A percentile compares a stretch with the other conserved stretches of the same genome.
Evolutionary conservation across 2,113 vertebrate genomes (phyloP).

Genomic region (Mungos mungo): DNA sequence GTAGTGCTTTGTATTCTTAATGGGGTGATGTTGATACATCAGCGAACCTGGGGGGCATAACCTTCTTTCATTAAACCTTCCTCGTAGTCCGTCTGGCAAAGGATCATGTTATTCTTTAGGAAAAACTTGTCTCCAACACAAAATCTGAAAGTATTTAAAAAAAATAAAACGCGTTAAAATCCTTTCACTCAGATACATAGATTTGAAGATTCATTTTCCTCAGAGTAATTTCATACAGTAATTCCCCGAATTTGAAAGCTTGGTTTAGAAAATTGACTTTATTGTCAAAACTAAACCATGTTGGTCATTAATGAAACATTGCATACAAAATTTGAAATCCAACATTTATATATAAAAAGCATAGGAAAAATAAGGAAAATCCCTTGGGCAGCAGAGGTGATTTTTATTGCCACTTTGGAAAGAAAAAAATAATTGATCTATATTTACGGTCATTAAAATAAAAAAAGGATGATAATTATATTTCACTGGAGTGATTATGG

Average conservation of each 20-base stretch:
- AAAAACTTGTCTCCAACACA: constrained; percentile 99
- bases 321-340: background rate
- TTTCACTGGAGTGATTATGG: background rate
- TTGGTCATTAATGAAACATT: background rate
- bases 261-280: constrained; percentile 7
- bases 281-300: constrained; percentile 28
- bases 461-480: background rate
- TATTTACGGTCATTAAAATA: background rate
- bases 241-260: constrained; percentile 28
- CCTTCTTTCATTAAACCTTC: constrained; percentile 99
- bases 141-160: constrained; percentile 89
- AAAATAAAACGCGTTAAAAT: constrained; percentile 43
- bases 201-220: constrained; percentile 53
- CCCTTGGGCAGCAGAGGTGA: background rate
- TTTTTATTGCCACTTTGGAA: background rate
- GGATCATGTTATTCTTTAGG: constrained; percentile 99
- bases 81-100: constrained; percentile 99
- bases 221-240: background rate
- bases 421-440: constrained; percentile 11
- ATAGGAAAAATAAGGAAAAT: background rate
- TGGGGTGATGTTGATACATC: constrained; percentile 80
- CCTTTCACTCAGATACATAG: background rate
- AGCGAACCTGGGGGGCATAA: constrained; percentile 97
- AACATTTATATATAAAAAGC: background rate
- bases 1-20: constrained; percentile 90